Evolutionary conservation across 92 coral and sea anemone genomes (phyloP), one percentile per base, ranked within the genome.

Genomic region (Desmophyllum pertusum): DNA sequence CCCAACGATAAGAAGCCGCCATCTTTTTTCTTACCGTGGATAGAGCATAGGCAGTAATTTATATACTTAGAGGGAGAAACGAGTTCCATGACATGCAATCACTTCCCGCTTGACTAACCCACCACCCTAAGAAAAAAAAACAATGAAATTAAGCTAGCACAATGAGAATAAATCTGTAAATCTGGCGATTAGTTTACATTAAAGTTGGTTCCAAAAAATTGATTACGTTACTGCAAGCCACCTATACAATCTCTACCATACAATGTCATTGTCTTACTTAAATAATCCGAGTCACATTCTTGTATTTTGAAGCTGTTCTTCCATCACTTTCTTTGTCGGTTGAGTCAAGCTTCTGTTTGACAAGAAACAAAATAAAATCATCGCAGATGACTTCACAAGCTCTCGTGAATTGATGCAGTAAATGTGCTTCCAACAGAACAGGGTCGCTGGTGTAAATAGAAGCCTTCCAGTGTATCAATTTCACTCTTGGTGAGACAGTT

Each of bases 231-330:
- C n/a, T n/a, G n/a, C n/a, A n/a, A n/a, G n/a, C n/a, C n/a, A n/a
- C n/a, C n/a, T n/a, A n/a, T n/a, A 17, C 25, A 1, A 13, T 6
- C 18, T 65, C 42, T 30, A 2, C 13, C 41, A 65, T 31, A 79
- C 43, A 79, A 11, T 31, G 65, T 65, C 75, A 79, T 43, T 19
- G 73, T 64, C 63, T 79, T 66, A 33, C 65, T 65, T 10, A 27
- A 86, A 77, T 81, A 93, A 73, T 88, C 88, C 1, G 10, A 55
- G n/a, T 45, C 64, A 6, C 59, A 33, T 18, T 4, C 62, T 42
- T 77, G 80, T 13, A 95, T n/a, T 80, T 15, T 87, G 81, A 19
- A 95, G 81, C 15, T 83, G 85, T n/a, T 89, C 93, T 65, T 83
- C 84, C 73, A 95, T 84, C 15, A 90, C 21, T 48, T 75, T 86